Evolutionary conservation across 2,888 invertebrate genomes (phyloP), one percentile per base, ranked within the genome.

Genomic region (Plutella xylostella): DNA sequence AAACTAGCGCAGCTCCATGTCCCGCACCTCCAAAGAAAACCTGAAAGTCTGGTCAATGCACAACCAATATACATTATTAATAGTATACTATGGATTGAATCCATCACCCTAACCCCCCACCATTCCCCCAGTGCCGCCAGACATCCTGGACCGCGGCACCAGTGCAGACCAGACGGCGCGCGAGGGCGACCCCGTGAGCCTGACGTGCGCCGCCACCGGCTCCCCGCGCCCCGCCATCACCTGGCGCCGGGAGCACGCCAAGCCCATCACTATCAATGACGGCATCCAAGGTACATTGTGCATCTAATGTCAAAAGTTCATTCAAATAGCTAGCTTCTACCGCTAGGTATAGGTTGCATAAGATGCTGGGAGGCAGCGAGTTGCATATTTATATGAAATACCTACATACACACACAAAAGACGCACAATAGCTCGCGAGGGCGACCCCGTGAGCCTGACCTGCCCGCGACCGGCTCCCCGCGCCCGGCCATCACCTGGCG

Each of bases 401-500:
- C n/a, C n/a, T n/a, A n/a, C n/a, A n/a, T n/a, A n/a, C n/a, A n/a
- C n/a, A n/a, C n/a, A n/a, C n/a, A n/a, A n/a, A n/a, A n/a, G n/a
- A n/a, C n/a, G n/a, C n/a, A n/a, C n/a, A n/a, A n/a, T n/a, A n/a
- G n/a, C n/a, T n/a, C 86, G 91, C 33, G 96, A 97, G 76, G 94
- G 95, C 14, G 90, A 91, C 43, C 92, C 94, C 53, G 91, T 95
- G 49, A 93, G 92, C 59, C 82, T 96, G 47, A 88, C 90, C 51
- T 96, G 96, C 68, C 92, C 93, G 96, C 95, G 17, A 92, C 90
- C 14, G 94, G 96, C 43, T 92, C 93, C n/a, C 96, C 96, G 2
- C 86, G 88, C 52, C 96, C 96, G 4, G 91, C 89, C 57, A 94
- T 96, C 69, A 91, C 89, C 51, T 97, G 96, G 96, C 85, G 92